A percentile compares a stretch with the other conserved stretches of the same genome.
phyloP scores from a whole-genome alignment of 2,888 invertebrate genomes.

The Piscicola geometra region DNA sequence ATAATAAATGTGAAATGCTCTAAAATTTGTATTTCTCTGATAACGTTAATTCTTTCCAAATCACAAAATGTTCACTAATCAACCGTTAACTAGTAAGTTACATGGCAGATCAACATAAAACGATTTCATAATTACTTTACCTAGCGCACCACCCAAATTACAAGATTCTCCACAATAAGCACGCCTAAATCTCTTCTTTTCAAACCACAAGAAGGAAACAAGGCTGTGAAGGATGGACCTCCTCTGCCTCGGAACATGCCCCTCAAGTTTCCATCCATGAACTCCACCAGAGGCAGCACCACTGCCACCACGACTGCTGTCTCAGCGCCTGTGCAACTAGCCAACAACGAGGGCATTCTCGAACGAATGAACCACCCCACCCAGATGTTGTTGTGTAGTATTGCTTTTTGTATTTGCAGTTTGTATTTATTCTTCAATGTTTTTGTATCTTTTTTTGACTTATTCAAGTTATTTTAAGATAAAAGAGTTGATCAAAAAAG shows the following conservation, averaged over 20 bases:
- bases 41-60: not conserved
- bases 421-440: too few relatives aligned
- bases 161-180: not conserved
- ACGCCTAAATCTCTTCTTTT: too few relatives aligned
- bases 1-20: conserved; percentile 15
- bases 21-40: not conserved
- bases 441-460: too few relatives aligned
- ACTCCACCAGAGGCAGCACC: not conserved
- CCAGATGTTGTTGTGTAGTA: conserved; percentile 28
- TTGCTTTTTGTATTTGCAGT: too few relatives aligned
- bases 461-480: too few relatives aligned
- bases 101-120: too few relatives aligned
- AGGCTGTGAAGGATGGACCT: not conserved
- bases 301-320: too few relatives aligned
- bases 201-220: not conserved
- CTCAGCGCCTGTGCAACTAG: not conserved
- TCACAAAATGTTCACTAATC: conserved; percentile 3
- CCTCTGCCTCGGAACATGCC: conserved; percentile 30
- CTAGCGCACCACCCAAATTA: too few relatives aligned
- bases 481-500: too few relatives aligned
- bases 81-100: not conserved
- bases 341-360: conserved; percentile 31
- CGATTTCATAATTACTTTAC: too few relatives aligned
- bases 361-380: conserved; percentile 30
- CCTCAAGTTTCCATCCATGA: conserved; percentile 22